These are phyloP conservation scores for Caradrina kadenii DNA, from an alignment of 2,888 invertebrate species.

Conservation along the genomic window DNA sequence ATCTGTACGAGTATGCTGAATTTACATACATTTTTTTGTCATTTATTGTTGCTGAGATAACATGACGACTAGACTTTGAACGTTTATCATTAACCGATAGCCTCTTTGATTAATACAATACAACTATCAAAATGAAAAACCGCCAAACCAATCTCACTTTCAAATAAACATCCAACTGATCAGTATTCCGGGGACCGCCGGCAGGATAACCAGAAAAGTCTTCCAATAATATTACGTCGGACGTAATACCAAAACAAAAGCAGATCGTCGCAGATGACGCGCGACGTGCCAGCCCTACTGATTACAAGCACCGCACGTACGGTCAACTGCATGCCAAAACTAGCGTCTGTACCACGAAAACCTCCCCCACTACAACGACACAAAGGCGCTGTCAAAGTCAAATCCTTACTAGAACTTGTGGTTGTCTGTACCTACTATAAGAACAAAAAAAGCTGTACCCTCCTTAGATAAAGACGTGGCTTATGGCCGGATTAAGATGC, in stretches of 20 bases:
- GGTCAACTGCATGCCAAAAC: not conserved
- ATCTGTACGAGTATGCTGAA: too few species aligned
- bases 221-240: conserved; percentile 60
- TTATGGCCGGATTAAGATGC: conserved; percentile 81
- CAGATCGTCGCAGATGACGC: conserved; percentile 79
- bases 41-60: too few species aligned
- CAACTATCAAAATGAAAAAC: not conserved
- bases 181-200: conserved; percentile 29
- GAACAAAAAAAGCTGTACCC: conserved; percentile 21
- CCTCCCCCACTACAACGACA: not conserved
- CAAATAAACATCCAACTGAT: conserved; percentile 21
- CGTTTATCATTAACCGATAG: too few species aligned
- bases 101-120: not conserved
- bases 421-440: conserved; percentile 16
- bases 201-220: conserved; percentile 51
- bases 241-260: conserved; percentile 72
- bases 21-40: too few species aligned
- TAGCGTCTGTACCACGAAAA: not conserved
- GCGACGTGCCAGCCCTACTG: conserved; percentile 78
- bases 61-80: too few species aligned
- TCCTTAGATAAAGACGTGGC: conserved; percentile 75
- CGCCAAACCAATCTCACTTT: not conserved
- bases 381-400: not conserved
- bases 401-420: too few species aligned
- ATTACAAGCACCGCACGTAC: conserved; percentile 35